Evolutionary conservation across 2,113 vertebrate genomes (phyloP), one percentile per base, ranked within the genome.

Genomic region (Pycnonotus jocosus): DNA sequence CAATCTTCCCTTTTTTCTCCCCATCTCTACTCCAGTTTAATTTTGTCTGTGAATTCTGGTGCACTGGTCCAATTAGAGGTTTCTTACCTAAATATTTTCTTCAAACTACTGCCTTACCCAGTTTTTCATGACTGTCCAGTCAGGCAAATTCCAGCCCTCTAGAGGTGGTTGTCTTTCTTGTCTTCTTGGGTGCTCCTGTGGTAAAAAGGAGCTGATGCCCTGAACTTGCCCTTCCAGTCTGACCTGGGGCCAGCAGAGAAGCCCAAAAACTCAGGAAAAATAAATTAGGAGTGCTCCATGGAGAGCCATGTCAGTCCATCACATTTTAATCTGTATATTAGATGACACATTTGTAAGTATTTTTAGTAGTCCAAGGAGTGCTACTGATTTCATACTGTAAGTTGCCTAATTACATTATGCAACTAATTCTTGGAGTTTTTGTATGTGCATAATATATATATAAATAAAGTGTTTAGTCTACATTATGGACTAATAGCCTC

Each of bases 381-480:
- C 33, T 77, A 53, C 42, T n/a, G 13, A 2, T 14, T 65, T 88
- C 6, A 1, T 85, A 50, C 35, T 88, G 51, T 57, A 65, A 90
- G 35, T 70, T 86, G 23, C 60, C 30, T 88, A 86, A 94, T 94
- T 93, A 57, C 12, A 60, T 96, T 93, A 78, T 11, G 10, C 53
- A 91, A 81, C 68, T 65, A 88, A 66, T 94, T 90, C 25, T 69
- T 45, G 22, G 27, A 22, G 17, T 0, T 69, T 71, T 69, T 77
- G 6, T 73, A 23, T 12, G 38, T 62, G 51, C 84, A 62, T 96
- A 86, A 92, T 86, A 73, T 2, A 73, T 2, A 15, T 93, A 94
- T 42, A 92, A 95, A 91, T 93, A 96, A 94, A 95, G 56, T 95
- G 81, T 84, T 93, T 96, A 88, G 74, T 90, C 90, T 95, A 88